phyloP scores from a whole-genome alignment of 2,113 vertebrate genomes.

The Chrysochloris asiatica region DNA sequence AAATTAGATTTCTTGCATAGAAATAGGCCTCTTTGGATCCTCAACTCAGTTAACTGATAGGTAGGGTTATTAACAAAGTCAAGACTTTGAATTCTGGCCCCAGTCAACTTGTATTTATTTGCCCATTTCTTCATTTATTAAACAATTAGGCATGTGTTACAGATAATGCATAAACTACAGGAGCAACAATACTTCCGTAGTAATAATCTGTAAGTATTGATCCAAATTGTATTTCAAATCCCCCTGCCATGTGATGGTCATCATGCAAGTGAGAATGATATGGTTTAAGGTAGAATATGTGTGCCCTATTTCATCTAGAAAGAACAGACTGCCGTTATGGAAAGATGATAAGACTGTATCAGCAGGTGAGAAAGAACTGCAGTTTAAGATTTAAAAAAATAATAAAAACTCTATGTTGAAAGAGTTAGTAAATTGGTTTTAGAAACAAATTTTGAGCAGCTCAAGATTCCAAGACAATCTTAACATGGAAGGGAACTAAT shows the following conservation, averaged over 20 bases:
- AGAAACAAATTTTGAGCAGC: constrained; percentile 1
- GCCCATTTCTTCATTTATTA: background rate
- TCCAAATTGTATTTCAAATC: background rate
- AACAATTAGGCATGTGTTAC: background rate
- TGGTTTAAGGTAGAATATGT: background rate
- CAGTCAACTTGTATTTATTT: background rate
- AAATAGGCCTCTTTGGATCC: background rate
- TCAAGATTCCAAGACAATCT: background rate
- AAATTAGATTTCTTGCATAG: background rate
- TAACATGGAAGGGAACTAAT: background rate
- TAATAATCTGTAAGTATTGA: background rate
- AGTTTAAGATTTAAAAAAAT: background rate
- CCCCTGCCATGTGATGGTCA: background rate
- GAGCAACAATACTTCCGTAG: background rate
- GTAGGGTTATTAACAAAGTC: background rate
- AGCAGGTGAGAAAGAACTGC: background rate
- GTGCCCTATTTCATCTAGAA: background rate
- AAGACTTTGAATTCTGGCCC: background rate
- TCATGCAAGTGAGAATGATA: background rate
- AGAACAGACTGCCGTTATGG: background rate
- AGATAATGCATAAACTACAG: background rate
- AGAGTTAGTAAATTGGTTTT: constrained; percentile 24
- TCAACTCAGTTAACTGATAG: background rate
- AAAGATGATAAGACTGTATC: background rate
- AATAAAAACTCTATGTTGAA: background rate